Evolutionary conservation across 1,140 invertebrate genomes (phyloP).

Genomic region (Aphis gossypii): DNA sequence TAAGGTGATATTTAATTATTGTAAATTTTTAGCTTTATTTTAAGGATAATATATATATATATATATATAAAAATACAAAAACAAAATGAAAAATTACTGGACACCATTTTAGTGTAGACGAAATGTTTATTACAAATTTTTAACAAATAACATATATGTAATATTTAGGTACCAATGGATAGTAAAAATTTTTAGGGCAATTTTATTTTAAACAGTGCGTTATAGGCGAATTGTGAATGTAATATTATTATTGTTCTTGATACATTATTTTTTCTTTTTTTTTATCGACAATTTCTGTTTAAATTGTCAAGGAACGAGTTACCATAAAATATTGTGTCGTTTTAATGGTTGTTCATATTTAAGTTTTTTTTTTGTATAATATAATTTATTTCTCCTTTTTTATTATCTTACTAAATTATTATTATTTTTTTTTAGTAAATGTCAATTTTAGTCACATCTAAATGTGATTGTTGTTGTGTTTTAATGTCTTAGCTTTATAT

Average conservation of each 20-base stretch:
- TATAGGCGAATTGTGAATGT: conserved; percentile 55
- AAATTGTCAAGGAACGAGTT: conserved; percentile 58
- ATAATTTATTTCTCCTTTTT: conserved; percentile 56
- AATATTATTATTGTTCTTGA: conserved; percentile 51
- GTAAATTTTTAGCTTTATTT: conserved; percentile 51
- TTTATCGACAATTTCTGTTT: conserved; percentile 49
- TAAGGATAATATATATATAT: conserved; percentile 18
- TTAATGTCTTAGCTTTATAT: conserved; percentile 38
- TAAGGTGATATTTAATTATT: conserved; percentile 56
- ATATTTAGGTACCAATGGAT: conserved; percentile 45
- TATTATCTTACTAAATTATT: conserved; percentile 55
- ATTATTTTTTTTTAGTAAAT: conserved; percentile 56
- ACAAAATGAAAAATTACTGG: conserved; percentile 42
- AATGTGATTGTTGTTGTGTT: conserved; percentile 54
- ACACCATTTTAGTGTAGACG: conserved; percentile 53
- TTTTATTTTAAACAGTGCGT: conserved; percentile 55
- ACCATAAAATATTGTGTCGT: conserved; percentile 58
- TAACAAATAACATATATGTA: conserved; percentile 35
- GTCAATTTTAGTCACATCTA: conserved; percentile 44
- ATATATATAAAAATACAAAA: background rate
- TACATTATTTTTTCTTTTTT: conserved; percentile 48
- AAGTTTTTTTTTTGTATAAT: conserved; percentile 53
- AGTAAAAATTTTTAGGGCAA: conserved; percentile 52
- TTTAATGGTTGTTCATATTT: conserved; percentile 58
- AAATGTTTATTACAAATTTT: conserved; percentile 43